Percentiles rank a stretch among this genome's conserved stretches.
Evolutionary conservation across 2,113 vertebrate species (phyloP).

Genomic region (Jaculus jaculus): DNA sequence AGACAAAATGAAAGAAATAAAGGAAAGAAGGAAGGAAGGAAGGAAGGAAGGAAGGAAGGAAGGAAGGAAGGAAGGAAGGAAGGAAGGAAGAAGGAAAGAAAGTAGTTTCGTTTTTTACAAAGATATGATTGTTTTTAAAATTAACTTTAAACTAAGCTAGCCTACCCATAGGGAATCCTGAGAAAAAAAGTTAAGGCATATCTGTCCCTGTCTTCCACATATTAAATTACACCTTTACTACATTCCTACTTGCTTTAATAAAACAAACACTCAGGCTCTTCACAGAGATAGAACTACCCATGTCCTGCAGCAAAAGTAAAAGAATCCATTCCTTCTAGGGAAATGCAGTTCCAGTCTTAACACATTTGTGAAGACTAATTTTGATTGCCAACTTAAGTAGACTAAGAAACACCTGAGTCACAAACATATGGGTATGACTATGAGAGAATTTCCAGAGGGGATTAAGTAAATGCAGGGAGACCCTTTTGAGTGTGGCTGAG

Average conservation of each 20-base stretch:
- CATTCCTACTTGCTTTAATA: not conserved
- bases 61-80: too few relatives aligned
- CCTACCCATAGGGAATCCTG: not conserved
- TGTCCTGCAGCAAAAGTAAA: not conserved
- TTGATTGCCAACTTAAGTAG: not conserved
- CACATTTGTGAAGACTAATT: not conserved
- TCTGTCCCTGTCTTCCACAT: not conserved
- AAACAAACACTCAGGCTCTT: constrained; percentile 14
- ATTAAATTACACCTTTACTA: not conserved
- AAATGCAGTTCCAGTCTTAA: not conserved
- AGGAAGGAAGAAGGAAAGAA: not conserved
- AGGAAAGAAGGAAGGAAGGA: not conserved
- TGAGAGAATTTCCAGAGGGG: not conserved
- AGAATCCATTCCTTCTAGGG: not conserved
- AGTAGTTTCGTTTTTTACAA: constrained; percentile 23
- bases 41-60: too few relatives aligned
- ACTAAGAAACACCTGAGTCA: not conserved
- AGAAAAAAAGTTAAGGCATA: constrained; percentile 25
- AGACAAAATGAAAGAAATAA: not conserved
- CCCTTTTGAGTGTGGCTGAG: not conserved
- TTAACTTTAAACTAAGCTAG: constrained; percentile 13
- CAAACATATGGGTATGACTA: not conserved
- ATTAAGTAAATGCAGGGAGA: not conserved
- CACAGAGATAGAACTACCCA: not conserved
- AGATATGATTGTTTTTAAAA: not conserved